A percentile compares a stretch with the other conserved stretches of the same genome.
Evolutionary conservation across 2,113 vertebrate species (phyloP).

Genomic region (Nyctibius bracteatus): DNA sequence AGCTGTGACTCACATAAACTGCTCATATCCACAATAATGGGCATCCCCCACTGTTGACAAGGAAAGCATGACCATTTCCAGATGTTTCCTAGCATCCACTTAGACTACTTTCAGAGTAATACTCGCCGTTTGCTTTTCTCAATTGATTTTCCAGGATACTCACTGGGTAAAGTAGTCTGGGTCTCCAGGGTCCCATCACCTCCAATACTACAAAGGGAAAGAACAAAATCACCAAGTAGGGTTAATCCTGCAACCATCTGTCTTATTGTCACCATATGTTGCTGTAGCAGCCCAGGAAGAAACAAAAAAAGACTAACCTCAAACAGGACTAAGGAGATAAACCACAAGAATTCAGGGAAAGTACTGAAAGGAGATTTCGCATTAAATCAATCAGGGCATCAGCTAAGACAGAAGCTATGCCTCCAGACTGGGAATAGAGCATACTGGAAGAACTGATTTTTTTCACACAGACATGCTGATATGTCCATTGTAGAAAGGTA

Average conservation of each 20-base stretch:
- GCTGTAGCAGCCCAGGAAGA: neutral
- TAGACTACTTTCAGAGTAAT: neutral
- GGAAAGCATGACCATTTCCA: neutral
- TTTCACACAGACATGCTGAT: neutral
- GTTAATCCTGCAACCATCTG: conserved; percentile 11
- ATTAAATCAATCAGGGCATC: neutral
- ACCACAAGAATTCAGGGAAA: neutral
- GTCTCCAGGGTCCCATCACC: conserved; percentile 83
- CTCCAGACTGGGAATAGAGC: neutral
- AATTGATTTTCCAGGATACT: conserved; percentile 57
- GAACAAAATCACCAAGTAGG: neutral
- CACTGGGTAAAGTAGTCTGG: conserved; percentile 90
- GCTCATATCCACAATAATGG: neutral
- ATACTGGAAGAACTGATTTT: neutral
- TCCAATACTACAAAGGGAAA: conserved; percentile 79
- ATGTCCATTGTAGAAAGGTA: neutral
- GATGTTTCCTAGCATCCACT: neutral
- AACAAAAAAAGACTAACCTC: neutral
- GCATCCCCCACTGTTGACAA: neutral
- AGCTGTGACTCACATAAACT: neutral
- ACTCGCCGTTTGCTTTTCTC: neutral
- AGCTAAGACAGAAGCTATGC: neutral
- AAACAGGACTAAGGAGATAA: neutral
- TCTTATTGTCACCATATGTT: neutral
- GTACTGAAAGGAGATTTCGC: neutral